phyloP scores from a whole-genome alignment of 2,888 invertebrate species.

The Limulus polyphemus region DNA sequence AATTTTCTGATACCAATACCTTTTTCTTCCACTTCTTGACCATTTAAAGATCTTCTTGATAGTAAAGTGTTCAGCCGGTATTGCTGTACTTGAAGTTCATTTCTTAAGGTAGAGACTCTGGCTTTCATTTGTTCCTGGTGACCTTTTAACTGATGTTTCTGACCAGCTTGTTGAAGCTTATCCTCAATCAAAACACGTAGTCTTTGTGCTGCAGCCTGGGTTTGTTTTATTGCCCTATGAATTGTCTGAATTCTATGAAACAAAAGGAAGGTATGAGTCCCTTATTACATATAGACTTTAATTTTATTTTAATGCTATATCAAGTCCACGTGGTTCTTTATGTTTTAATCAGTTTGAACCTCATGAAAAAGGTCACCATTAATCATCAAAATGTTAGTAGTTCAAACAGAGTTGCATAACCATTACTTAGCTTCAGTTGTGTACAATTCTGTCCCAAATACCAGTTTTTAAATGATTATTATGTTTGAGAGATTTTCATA shows the following conservation, averaged over 20 bases:
- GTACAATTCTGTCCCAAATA: no score
- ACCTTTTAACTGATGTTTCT: conserved; percentile 22
- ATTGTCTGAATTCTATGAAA: conserved; percentile 36
- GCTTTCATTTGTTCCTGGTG: conserved; percentile 32
- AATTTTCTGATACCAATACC: conserved; percentile 37
- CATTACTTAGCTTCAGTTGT: no score
- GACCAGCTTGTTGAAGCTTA: conserved; percentile 25
- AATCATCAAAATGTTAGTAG: no score
- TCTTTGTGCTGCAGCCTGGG: conserved; percentile 33
- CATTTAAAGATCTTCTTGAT: conserved; percentile 28
- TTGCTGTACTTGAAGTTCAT: conserved; percentile 32
- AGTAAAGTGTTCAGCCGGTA: conserved; percentile 48
- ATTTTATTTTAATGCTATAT: no score
- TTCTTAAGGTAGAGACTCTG: conserved; percentile 31
- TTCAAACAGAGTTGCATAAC: no score
- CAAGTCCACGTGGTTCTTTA: no score
- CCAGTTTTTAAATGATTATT: no score
- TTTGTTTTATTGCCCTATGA: conserved; percentile 37
- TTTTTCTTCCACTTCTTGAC: conserved; percentile 51
- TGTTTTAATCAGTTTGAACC: no score
- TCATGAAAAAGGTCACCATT: no score
- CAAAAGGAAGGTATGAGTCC: background rate
- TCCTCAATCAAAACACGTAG: conserved; percentile 34
- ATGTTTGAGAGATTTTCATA: no score
- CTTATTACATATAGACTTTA: background rate